Conservation (phyloP, 2,797 vertebrate genomes). For the Eulemur coronatus region DNA sequence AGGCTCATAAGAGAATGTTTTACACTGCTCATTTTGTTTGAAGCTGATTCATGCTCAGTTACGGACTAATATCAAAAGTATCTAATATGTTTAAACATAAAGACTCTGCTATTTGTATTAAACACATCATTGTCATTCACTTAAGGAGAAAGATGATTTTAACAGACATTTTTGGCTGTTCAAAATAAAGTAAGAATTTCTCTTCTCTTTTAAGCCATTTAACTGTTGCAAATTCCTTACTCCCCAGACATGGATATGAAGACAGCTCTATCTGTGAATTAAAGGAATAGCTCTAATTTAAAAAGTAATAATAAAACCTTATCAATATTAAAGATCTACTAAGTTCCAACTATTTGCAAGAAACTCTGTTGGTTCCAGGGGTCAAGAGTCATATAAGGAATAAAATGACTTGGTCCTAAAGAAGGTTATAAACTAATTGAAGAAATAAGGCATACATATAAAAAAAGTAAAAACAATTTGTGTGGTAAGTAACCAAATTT, state of each 20-base stretch:
- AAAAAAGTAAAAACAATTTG: not conserved
- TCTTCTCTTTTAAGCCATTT: not conserved
- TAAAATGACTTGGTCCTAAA: not conserved
- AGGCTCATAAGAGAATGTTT: slow-evolving; percentile 39
- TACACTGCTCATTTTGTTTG: slow-evolving; percentile 46
- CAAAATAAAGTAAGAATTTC: not conserved
- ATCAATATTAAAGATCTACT: not conserved
- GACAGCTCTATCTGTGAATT: not conserved
- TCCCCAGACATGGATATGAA: not conserved
- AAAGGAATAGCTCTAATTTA: not conserved
- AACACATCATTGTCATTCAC: not conserved
- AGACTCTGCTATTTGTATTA: not conserved
- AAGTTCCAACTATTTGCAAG: not conserved
- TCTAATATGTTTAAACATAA: not conserved
- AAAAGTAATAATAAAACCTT: not conserved
- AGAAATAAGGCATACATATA: not conserved
- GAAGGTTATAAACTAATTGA: not conserved
- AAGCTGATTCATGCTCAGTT: slow-evolving; percentile 37
- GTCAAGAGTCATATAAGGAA: not conserved
- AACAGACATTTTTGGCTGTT: not conserved
- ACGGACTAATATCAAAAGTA: not conserved
- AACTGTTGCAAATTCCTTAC: not conserved
- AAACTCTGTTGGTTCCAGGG: not conserved
- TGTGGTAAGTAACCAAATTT: not conserved
- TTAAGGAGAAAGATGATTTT: not conserved